phyloP scores from a whole-genome alignment of 2,797 vertebrate genomes.

The Leptatherina wallacei region DNA sequence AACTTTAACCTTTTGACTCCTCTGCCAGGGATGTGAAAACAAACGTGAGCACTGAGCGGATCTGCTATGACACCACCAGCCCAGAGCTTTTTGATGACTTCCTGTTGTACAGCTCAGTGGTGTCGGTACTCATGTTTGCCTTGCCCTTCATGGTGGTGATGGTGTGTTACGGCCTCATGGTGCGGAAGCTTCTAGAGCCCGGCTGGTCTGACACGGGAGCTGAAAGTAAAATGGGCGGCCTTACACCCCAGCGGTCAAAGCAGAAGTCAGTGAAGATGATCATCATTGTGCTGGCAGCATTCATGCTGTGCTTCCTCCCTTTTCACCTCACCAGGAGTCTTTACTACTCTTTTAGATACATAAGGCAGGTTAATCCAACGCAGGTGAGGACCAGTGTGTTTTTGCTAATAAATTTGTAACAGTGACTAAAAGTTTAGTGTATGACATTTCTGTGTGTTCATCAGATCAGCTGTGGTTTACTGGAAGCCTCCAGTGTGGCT shows the following conservation, averaged over 20 bases:
- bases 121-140: conserved; percentile 89
- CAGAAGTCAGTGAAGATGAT: conserved; percentile 97
- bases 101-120: conserved; percentile 89
- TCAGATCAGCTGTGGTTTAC: conserved; percentile 84
- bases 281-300: conserved; percentile 88
- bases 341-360: conserved; percentile 91
- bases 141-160: conserved; percentile 91
- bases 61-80: conserved; percentile 94
- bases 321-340: conserved; percentile 94
- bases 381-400: conserved; percentile 54
- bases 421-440: neutral
- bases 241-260: conserved; percentile 83
- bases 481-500: conserved; percentile 88
- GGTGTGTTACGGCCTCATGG: conserved; percentile 91
- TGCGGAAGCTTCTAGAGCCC: conserved; percentile 85
- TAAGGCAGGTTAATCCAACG: conserved; percentile 73
- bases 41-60: conserved; percentile 13
- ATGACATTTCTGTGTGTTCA: conserved; percentile 14
- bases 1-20: neutral
- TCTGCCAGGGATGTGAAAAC: conserved; percentile 53
- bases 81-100: conserved; percentile 89
- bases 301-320: conserved; percentile 93
- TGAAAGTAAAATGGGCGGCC: conserved; percentile 54
- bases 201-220: conserved; percentile 44
- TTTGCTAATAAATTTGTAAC: neutral